Percentiles rank a stretch among this genome's conserved stretches.
Evolutionary conservation across 2,113 vertebrate species (phyloP).

Genomic region (Cyanistes caeruleus): DNA sequence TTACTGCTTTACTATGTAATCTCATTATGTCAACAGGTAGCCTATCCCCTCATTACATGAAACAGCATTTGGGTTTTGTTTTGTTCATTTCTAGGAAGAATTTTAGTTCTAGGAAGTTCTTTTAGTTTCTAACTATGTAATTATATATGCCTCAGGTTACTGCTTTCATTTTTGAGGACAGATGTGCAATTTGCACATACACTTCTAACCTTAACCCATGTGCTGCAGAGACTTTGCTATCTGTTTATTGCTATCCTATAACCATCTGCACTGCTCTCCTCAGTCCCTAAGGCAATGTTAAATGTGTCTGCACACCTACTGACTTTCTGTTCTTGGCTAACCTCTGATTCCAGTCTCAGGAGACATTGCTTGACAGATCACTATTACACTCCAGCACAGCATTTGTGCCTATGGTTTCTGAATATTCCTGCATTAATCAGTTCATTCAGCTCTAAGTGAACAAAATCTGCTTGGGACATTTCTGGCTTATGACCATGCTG

Average conservation of each 20-base stretch:
- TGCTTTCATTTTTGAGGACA: not conserved
- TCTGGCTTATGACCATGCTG: not conserved
- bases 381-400: not conserved
- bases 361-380: not conserved
- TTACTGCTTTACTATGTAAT: not conserved
- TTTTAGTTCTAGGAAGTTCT: too few relatives aligned
- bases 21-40: not conserved
- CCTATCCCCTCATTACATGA: not conserved
- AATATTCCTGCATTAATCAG: not conserved
- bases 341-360: not conserved
- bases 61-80: not conserved
- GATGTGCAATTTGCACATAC: not conserved
- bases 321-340: constrained; percentile 15
- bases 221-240: not conserved
- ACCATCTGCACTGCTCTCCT: not conserved
- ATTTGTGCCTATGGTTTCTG: not conserved
- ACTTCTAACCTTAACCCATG: not conserved
- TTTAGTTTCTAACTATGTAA: not conserved
- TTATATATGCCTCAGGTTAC: not conserved
- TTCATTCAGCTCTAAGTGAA: not conserved
- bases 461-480: not conserved
- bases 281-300: not conserved
- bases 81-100: not conserved
- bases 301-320: not conserved
- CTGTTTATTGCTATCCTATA: not conserved